Percentiles rank a stretch among this genome's conserved stretches.
These are phyloP conservation scores for Catamblyrhynchus diadema DNA, from an alignment of 2,797 vertebrate genomes.

Conservation along the genomic window DNA sequence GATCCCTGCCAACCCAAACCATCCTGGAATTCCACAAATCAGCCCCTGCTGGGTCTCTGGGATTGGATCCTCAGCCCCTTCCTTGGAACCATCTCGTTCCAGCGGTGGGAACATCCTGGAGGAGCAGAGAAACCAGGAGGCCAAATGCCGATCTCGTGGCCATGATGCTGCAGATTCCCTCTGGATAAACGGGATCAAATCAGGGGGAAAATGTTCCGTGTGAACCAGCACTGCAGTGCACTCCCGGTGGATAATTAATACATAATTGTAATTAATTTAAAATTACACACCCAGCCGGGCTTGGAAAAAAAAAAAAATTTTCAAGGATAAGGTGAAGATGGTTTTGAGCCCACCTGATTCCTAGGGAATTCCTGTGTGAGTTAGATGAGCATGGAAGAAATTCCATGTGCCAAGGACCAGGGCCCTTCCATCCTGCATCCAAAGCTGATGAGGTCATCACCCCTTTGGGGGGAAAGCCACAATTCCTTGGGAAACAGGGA, in stretches of 20 bases:
- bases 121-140: neutral
- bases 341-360: neutral
- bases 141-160: accelerated
- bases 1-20: neutral
- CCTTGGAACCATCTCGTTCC: neutral
- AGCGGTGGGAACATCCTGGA: accelerated
- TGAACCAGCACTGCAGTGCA: neutral
- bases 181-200: neutral
- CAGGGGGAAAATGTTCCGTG: neutral
- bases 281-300: neutral
- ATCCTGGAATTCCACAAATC: neutral
- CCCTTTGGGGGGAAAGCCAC: neutral
- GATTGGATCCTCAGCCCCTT: neutral
- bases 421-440: neutral
- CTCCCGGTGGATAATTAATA: neutral
- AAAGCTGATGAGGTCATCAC: neutral
- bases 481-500: neutral
- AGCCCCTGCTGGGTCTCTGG: neutral
- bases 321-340: neutral
- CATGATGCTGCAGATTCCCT: neutral
- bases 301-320: neutral
- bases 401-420: neutral
- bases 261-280: neutral
- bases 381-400: neutral
- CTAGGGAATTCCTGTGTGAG: neutral